Base-by-base conservation (phyloP, 2,888 invertebrate species). In the Temnothorax ravouxi region DNA sequence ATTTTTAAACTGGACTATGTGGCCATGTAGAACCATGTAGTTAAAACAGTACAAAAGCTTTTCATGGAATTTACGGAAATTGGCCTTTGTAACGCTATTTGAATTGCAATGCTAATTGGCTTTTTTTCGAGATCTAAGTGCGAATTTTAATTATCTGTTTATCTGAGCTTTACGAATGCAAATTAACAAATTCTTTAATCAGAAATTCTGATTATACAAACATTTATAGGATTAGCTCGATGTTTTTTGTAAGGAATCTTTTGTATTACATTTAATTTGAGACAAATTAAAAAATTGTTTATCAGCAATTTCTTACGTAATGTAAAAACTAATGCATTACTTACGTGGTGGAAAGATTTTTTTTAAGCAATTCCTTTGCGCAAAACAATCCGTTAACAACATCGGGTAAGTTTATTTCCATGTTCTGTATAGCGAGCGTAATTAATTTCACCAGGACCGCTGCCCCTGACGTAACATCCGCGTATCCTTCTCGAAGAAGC, bases 21-120 rank as follows among this genome's bases (percentile, higher is more conserved):
- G 54, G 15, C 59, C 47, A 71, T 71, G 72, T 47, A 52, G 18
- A 72, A 44, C 8, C n/a, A 34, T 34, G 6, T 34, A 38, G 38
- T 61, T 72, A 50, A 80, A 59, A 13, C 34, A 71, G 13, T 59
- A 71, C 59, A 59, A 80, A 80, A 72, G 72, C 74, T 72, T 56
- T 18, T 38, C 29, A 18, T 18, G 6, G 25, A 38, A 80, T 61
- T 80, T 59, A 80, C 38, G 79, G 59, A 72, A 79, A 80, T 47
- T 72, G 74, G 34, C 4, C 18, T 52, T 59, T 59, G 47, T 59
- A 80, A 80, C 59, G 34, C 47, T 25, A 72, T 80, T 80, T 80
- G 74, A 80, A 80, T 71, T 80, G 79, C 74, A 80, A 64, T 47
- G 47, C 72, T 72, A 80, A 80, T 80, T 59, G 59, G 44, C 8